phyloP scores from a whole-genome alignment of 1,140 invertebrate species.

The Xylocopa sonorina region DNA sequence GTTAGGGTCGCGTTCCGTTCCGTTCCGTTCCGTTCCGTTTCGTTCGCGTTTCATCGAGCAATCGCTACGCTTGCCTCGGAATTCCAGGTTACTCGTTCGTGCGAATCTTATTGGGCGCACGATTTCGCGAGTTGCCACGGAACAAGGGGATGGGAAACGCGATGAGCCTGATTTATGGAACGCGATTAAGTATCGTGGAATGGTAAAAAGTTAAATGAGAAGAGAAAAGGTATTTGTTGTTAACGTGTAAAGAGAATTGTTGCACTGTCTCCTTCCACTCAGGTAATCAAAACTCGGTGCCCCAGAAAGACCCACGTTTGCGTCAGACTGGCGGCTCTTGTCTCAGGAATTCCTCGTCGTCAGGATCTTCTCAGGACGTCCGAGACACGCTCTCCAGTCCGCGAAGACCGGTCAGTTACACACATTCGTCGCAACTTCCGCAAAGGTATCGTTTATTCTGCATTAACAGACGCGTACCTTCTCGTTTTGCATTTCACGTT shows the following conservation, averaged over 20 bases:
- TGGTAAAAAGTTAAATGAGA: no score
- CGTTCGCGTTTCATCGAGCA: constrained; percentile 4
- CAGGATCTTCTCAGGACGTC: constrained; percentile 76
- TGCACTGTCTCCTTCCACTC: constrained; percentile 29
- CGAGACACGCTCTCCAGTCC: constrained; percentile 74
- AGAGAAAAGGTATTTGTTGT: no score
- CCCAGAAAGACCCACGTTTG: constrained; percentile 75
- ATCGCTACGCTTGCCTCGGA: background rate
- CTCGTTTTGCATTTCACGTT: no score
- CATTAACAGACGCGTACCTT: no score
- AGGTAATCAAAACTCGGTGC: constrained; percentile 74
- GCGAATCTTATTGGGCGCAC: background rate
- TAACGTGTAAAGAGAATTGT: no score
- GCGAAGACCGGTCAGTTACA: constrained; percentile 75
- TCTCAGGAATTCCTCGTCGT: constrained; percentile 71
- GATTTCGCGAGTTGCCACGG: background rate
- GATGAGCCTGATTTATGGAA: no score
- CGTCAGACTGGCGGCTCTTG: constrained; percentile 69
- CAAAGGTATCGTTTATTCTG: constrained; percentile 71
- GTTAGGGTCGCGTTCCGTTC: constrained; percentile 55
- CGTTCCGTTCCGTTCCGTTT: constrained; percentile 28
- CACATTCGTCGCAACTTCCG: constrained; percentile 78
- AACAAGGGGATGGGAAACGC: no score
- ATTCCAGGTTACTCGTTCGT: background rate
- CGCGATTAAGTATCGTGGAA: no score